Conservation (phyloP, 2,113 vertebrate genomes). For the Apus apus region DNA sequence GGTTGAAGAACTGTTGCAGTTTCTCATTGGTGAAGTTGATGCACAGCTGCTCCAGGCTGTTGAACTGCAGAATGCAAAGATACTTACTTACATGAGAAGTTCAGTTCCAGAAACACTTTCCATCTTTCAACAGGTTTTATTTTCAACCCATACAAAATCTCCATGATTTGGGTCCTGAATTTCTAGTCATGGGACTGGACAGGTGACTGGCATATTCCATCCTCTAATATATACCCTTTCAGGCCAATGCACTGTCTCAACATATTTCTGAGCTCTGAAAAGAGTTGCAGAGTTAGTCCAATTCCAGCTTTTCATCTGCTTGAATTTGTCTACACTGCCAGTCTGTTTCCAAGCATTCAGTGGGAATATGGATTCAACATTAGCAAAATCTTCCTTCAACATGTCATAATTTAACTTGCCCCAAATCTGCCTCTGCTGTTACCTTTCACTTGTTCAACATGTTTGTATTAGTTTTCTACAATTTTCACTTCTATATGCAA, state of each 20-base stretch:
- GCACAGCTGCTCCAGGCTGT: conserved; percentile 73
- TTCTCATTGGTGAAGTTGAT: conserved; percentile 77
- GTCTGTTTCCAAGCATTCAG: not conserved
- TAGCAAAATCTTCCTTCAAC: not conserved
- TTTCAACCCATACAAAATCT: not conserved
- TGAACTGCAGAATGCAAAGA: conserved; percentile 54
- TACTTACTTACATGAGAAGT: not conserved
- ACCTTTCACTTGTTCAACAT: not conserved
- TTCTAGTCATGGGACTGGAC: not conserved
- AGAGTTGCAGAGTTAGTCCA: not conserved
- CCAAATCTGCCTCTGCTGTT: not conserved
- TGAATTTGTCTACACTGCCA: not conserved
- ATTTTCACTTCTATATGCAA: not conserved
- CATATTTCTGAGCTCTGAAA: not conserved
- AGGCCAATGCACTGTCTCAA: not conserved
- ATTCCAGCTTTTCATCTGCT: not conserved
- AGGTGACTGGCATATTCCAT: not conserved
- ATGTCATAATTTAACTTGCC: not conserved
- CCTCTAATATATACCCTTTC: not conserved
- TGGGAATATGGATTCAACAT: not conserved
- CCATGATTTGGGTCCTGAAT: not conserved
- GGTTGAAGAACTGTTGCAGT: conserved; percentile 73
- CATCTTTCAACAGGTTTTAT: not conserved
- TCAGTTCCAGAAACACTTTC: not conserved
- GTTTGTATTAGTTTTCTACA: not conserved